Percentiles rank a stretch among this genome's conserved stretches.
phyloP scores from a whole-genome alignment of 2,888 invertebrate genomes.

The Therioaphis trifolii region DNA sequence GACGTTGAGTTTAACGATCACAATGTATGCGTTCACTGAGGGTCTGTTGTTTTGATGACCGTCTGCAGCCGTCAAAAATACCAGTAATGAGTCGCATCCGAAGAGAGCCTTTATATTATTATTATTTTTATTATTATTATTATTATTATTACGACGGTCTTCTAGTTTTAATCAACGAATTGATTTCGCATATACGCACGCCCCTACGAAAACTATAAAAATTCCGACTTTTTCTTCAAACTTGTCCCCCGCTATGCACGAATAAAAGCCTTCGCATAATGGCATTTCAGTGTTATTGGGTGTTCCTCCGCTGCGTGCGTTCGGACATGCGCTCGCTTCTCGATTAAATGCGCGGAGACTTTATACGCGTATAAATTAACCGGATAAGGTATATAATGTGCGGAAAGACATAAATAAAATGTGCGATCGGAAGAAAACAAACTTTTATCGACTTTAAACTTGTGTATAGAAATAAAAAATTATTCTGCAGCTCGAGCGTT shows the following conservation, averaged over 20 bases:
- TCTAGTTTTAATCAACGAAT: constrained; percentile 23
- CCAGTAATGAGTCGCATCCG: background rate
- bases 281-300: constrained; percentile 27
- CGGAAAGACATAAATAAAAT: constrained; percentile 35
- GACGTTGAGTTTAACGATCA: no score
- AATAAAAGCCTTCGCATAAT: constrained; percentile 6
- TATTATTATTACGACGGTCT: background rate
- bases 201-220: constrained; percentile 20
- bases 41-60: no score
- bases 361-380: constrained; percentile 7
- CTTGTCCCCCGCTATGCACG: background rate
- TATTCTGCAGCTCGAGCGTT: constrained; percentile 20
- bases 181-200: background rate
- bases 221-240: background rate
- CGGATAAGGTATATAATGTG: constrained; percentile 2
- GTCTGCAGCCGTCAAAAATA: no score
- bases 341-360: background rate
- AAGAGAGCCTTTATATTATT: background rate
- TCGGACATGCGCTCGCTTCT: background rate
- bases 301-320: background rate
- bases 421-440: constrained; percentile 45
- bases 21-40: no score
- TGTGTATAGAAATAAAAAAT: constrained; percentile 23
- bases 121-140: no score
- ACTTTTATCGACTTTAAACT: constrained; percentile 57